Conservation (phyloP, 64 coral and sea anemone species). For the Hydrozoanthus tunicans region DNA sequence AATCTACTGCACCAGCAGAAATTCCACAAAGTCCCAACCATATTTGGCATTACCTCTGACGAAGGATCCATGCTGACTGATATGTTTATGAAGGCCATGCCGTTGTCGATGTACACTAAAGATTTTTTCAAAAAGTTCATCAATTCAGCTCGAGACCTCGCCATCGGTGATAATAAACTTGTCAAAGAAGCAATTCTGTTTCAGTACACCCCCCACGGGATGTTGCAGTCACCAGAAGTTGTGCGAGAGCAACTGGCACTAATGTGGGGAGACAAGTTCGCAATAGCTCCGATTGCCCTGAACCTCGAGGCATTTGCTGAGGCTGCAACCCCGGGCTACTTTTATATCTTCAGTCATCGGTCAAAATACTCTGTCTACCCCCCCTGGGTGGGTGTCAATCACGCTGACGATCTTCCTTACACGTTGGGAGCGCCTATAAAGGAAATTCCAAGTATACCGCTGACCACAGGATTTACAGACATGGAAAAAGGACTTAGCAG, state of each 20-base stretch:
- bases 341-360: constrained; percentile 63
- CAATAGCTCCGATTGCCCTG: constrained; percentile 6
- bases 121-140: neutral
- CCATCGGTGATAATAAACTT: neutral
- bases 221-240: neutral
- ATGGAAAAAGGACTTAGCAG: constrained; percentile 61
- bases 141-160: neutral
- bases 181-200: constrained; percentile 11
- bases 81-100: constrained; percentile 3
- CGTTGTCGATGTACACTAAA: neutral
- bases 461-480: constrained; percentile 29
- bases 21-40: constrained; percentile 23
- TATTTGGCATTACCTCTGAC: constrained; percentile 34
- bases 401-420: constrained; percentile 49
- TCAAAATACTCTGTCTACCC: constrained; percentile 42
- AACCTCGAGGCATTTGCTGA: constrained; percentile 4
- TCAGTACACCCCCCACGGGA: neutral
- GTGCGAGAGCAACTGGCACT: neutral
- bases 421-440: constrained; percentile 47
- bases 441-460: neutral
- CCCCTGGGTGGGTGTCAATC: constrained; percentile 46
- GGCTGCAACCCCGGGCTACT: constrained; percentile 27
- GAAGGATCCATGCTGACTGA: constrained; percentile 11
- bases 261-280: constrained; percentile 5
- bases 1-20: neutral